Evolutionary conservation across 2,888 invertebrate genomes (phyloP).

Genomic region (Dioctria linearis): DNA sequence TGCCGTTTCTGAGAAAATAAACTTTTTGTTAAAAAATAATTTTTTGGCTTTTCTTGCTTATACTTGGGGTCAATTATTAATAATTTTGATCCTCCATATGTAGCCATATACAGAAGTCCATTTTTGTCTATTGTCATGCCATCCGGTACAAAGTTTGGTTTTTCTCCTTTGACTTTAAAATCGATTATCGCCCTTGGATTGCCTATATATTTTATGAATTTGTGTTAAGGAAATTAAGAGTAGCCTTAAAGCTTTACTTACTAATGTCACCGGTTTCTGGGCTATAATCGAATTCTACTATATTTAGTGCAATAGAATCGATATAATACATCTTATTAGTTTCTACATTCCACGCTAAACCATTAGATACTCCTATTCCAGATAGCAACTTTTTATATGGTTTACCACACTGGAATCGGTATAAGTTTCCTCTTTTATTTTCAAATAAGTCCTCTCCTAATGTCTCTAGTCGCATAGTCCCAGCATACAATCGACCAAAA

Average conservation of each 20-base stretch:
- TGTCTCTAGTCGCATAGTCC: conserved; percentile 70
- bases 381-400: conserved; percentile 55
- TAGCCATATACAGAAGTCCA: conserved; percentile 85
- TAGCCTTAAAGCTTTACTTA: conserved; percentile 68
- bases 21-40: too few species aligned
- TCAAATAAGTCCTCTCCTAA: conserved; percentile 65
- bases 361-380: conserved; percentile 80
- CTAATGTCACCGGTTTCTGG: conserved; percentile 77
- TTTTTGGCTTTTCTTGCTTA: conserved; percentile 61
- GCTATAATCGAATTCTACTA: conserved; percentile 83
- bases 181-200: conserved; percentile 74
- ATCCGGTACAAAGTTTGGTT: conserved; percentile 75
- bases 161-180: conserved; percentile 70
- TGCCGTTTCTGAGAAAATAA: conserved; percentile 67
- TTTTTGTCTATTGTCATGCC: conserved; percentile 87
- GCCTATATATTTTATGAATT: conserved; percentile 67
- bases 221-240: conserved; percentile 5
- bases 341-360: conserved; percentile 82
- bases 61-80: conserved; percentile 69
- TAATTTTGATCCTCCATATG: conserved; percentile 78
- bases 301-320: conserved; percentile 78
- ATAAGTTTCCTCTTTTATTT: conserved; percentile 67
- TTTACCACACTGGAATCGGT: conserved; percentile 65
- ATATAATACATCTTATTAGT: conserved; percentile 81
- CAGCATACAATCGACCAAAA: conserved; percentile 81